These are phyloP conservation scores for Macquaria australasica DNA, from an alignment of 2,113 vertebrate genomes.

Conservation along the genomic window DNA sequence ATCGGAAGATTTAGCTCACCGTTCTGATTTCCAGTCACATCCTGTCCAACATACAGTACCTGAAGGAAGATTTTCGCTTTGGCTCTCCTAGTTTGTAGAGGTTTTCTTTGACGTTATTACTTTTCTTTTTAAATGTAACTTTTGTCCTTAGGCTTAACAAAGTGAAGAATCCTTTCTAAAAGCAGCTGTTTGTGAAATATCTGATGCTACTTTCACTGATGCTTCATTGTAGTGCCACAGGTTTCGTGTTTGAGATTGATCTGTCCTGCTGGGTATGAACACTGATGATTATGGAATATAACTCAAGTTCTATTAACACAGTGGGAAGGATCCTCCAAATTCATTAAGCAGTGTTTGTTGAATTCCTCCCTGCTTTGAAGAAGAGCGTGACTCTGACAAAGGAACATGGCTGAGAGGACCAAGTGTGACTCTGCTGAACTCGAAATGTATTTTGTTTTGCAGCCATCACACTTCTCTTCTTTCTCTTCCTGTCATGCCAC, in stretches of 20 bases:
- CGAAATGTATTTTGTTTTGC: conserved; percentile 24
- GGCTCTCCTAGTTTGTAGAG: conserved; percentile 1
- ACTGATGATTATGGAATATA: background rate
- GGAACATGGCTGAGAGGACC: conserved; percentile 6
- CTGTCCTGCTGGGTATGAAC: conserved; percentile 7
- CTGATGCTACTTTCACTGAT: conserved; percentile 13
- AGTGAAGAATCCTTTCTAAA: background rate
- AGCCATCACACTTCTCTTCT: conserved; percentile 40
- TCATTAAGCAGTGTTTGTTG: conserved; percentile 11
- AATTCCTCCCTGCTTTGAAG: conserved; percentile 34
- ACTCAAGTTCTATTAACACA: conserved; percentile 18
- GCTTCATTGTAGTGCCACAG: conserved; percentile 9
- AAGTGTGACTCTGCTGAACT: conserved; percentile 30
- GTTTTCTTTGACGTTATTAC: background rate
- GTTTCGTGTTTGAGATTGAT: conserved; percentile 10
- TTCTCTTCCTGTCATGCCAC: conserved; percentile 39
- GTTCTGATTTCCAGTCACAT: conserved; percentile 23
- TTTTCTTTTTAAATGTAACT: conserved; percentile 6
- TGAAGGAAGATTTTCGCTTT: conserved; percentile 15
- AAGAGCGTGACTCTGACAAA: conserved; percentile 11
- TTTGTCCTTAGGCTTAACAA: background rate
- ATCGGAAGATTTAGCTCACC: background rate
- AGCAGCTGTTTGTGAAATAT: conserved; percentile 3
- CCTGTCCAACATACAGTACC: conserved; percentile 3
- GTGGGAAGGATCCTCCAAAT: conserved; percentile 28